Evolutionary conservation across 1,140 invertebrate genomes (phyloP).

Genomic region (Drosophila erecta): DNA sequence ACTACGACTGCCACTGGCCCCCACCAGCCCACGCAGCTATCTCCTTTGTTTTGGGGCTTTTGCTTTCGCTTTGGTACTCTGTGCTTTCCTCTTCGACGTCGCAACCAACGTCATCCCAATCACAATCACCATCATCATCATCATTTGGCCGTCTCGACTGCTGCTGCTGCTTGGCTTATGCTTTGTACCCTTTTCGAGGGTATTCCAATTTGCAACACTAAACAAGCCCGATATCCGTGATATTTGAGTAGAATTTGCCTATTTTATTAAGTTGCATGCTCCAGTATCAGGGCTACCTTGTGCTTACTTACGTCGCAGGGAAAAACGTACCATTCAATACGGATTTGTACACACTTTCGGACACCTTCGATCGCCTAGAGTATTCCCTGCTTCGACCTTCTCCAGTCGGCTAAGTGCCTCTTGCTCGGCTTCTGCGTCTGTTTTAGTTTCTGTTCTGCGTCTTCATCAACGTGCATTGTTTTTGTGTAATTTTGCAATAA

Average conservation of each 20-base stretch:
- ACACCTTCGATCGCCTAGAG: neutral
- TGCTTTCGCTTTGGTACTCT: slow-evolving; percentile 10
- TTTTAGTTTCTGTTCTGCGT: slow-evolving; percentile 14
- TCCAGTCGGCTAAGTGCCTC: neutral
- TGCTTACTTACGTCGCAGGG: neutral
- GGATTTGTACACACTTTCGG: neutral
- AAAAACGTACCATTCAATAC: neutral
- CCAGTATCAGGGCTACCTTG: too few relatives aligned
- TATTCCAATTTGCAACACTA: neutral
- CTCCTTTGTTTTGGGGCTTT: slow-evolving; percentile 71
- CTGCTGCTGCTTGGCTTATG: slow-evolving; percentile 29
- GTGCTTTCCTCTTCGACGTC: slow-evolving; percentile 10
- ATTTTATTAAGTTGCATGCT: too few relatives aligned
- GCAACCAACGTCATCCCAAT: slow-evolving; percentile 32
- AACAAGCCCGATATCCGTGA: neutral
- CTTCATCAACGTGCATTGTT: slow-evolving; percentile 80
- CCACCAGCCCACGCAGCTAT: slow-evolving; percentile 36
- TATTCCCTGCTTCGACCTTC: neutral
- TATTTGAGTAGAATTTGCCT: neutral
- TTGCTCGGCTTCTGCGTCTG: neutral
- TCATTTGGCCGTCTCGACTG: slow-evolving; percentile 31
- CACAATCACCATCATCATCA: slow-evolving; percentile 6
- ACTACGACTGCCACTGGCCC: neutral
- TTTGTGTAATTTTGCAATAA: slow-evolving; percentile 84
- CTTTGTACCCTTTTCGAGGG: slow-evolving; percentile 4